phyloP scores from a whole-genome alignment of 2,113 vertebrate species.

The Erpornis zantholeuca region DNA sequence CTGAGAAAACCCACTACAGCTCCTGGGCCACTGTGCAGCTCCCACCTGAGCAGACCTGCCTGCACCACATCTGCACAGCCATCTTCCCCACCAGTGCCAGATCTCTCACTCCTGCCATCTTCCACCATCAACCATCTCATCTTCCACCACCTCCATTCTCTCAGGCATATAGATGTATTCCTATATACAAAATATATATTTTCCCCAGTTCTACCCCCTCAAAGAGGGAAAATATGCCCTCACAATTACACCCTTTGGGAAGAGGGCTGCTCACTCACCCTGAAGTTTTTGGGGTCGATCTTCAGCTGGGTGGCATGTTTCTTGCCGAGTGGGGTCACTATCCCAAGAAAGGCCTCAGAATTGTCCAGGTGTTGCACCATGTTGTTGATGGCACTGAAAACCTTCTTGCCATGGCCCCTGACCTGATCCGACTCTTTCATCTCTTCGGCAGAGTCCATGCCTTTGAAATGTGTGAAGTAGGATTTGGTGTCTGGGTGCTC shows the following conservation, averaged over 20 bases:
- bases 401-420: slow-evolving; percentile 52
- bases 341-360: slow-evolving; percentile 46
- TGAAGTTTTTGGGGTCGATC: slow-evolving; percentile 58
- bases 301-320: slow-evolving; percentile 59
- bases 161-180: neutral
- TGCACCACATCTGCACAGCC: neutral
- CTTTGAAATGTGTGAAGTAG: slow-evolving; percentile 61
- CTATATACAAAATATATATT: neutral
- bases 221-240: neutral
- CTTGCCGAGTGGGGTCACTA: slow-evolving; percentile 45
- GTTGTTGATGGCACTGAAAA: slow-evolving; percentile 44
- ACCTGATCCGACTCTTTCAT: slow-evolving; percentile 57
- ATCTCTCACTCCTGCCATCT: neutral
- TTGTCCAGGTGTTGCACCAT: slow-evolving; percentile 63
- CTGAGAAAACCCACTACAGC: neutral
- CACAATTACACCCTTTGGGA: neutral
- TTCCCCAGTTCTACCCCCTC: neutral
- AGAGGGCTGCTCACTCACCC: slow-evolving; percentile 32
- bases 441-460: slow-evolving; percentile 46
- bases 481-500: slow-evolving; percentile 57
- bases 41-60: neutral
- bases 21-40: neutral
- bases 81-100: neutral
- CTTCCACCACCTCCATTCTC: neutral
- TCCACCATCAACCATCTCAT: neutral